Percentiles rank a stretch among this genome's conserved stretches.
phyloP scores from a whole-genome alignment of 2,797 vertebrate genomes.

The Acanthurus tractus region DNA sequence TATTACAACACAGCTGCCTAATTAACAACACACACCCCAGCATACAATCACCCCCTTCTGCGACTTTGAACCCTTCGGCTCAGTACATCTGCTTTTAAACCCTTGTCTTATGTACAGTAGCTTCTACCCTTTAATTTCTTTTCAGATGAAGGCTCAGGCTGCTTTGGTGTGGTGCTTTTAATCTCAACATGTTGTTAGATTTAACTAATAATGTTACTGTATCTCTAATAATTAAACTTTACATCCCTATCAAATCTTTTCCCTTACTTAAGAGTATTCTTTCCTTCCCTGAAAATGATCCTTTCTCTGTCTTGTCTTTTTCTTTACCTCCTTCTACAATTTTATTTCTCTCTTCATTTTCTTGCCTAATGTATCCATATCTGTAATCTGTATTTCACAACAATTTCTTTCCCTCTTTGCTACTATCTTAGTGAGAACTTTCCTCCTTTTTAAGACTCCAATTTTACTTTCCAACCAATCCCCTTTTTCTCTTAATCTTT shows the following conservation, averaged over 20 bases:
- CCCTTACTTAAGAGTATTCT: not conserved
- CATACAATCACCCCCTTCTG: conserved; percentile 18
- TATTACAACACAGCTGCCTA: conserved; percentile 53
- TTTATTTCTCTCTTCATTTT: not conserved
- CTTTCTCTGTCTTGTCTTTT: not conserved
- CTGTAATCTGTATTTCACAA: no score
- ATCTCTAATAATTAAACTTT: no score
- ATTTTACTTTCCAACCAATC: no score
- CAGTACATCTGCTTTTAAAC: conserved; percentile 34
- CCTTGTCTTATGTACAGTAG: conserved; percentile 27
- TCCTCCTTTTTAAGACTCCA: no score
- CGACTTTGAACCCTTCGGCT: conserved; percentile 29
- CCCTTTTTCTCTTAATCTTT: not conserved
- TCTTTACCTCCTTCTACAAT: not conserved
- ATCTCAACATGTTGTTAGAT: conserved; percentile 24
- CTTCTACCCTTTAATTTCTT: conserved; percentile 16
- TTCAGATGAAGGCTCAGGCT: conserved; percentile 24
- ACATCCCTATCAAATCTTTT: not conserved
- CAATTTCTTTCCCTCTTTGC: not conserved
- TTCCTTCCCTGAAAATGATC: not conserved
- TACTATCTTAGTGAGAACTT: no score
- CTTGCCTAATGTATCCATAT: not conserved
- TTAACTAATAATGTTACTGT: conserved; percentile 24
- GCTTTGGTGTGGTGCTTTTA: conserved; percentile 22
- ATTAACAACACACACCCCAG: conserved; percentile 45